Evolutionary conservation across 2,113 vertebrate species (phyloP), one percentile per base, ranked within the genome.

Genomic region (Osmerus mordax): DNA sequence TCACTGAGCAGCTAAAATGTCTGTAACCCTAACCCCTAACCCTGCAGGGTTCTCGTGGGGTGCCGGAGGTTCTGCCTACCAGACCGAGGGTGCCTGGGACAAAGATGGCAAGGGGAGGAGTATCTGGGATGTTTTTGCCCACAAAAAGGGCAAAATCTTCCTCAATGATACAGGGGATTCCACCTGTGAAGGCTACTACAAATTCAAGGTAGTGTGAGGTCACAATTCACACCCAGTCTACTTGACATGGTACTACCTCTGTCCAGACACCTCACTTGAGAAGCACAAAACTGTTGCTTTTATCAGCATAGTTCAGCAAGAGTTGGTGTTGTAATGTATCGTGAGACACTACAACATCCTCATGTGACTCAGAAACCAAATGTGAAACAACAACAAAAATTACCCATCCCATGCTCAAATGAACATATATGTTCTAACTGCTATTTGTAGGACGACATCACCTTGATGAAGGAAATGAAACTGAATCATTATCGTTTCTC

Each of bases 31-130:
- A 2, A 13, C 11, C 63, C 19, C 55, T 56, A 2, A 13, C 11
- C 63, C 19, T 64, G 70, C 66, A 97, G 96, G 91, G 21, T 97
- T 98, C 84, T 90, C 93, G 8, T 97, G 96, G 96, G 96, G 95
- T 0, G 92, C 90, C 4, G 95, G 95, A 65, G 95, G 94, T 25
- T 96, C 96, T 0, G 95, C 96, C 6, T 97, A 95, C 82, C 96
- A 96, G 88, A 96, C 94, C 0, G 95, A 97, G 80, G 96, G 95
- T 1, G 94, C 94, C 3, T 97, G 96, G 96, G 92, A 97, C 82
- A 80, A 87, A 16, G 95, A 95, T 1, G 94, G 95, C 5, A 97
- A 96, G 89, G 96, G 94, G 4, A 86, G 89, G 11, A 97, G 95
- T 80, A 96, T 96, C 83, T 97, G 96, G 95, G 95, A 96, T 2